Conservation (phyloP, 2,888 invertebrate species). For the Drosophila atripex region DNA sequence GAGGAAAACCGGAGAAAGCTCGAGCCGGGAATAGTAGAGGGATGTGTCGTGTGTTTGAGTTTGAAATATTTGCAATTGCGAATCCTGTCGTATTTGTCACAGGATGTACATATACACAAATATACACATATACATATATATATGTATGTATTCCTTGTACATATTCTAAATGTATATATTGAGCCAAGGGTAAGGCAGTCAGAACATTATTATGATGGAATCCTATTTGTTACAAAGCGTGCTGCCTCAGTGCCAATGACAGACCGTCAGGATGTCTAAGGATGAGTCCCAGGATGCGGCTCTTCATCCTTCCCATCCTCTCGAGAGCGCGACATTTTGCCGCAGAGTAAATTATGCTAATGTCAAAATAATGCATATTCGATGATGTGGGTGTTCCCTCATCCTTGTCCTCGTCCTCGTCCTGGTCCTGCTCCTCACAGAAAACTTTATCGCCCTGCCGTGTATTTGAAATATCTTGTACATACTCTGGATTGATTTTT, state of each 20-base stretch:
- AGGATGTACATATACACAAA: constrained; percentile 51
- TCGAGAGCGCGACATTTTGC: constrained; percentile 44
- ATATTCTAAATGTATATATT: constrained; percentile 18
- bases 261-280: constrained; percentile 41
- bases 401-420: constrained; percentile 1
- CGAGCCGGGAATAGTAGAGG: constrained; percentile 11
- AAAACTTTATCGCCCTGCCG: constrained; percentile 25
- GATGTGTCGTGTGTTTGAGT: constrained; percentile 66
- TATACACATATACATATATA: constrained; percentile 9
- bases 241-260: constrained; percentile 66
- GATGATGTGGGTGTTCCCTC: constrained; percentile 63
- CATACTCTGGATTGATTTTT: constrained; percentile 45
- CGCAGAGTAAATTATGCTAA: constrained; percentile 82
- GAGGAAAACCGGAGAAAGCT: constrained; percentile 5
- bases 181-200: constrained; percentile 10
- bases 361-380: constrained; percentile 82
- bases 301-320: neutral
- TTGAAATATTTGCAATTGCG: constrained; percentile 79
- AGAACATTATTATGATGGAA: constrained; percentile 80
- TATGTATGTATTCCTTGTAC: constrained; percentile 2
- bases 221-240: constrained; percentile 78
- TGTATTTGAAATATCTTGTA: constrained; percentile 13
- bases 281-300: constrained; percentile 36
- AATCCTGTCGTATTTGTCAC: constrained; percentile 79
- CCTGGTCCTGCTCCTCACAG: constrained; percentile 1